Evolutionary conservation across 2,797 vertebrate genomes (phyloP), one percentile per base, ranked within the genome.

Genomic region (Saxicola maurus): DNA sequence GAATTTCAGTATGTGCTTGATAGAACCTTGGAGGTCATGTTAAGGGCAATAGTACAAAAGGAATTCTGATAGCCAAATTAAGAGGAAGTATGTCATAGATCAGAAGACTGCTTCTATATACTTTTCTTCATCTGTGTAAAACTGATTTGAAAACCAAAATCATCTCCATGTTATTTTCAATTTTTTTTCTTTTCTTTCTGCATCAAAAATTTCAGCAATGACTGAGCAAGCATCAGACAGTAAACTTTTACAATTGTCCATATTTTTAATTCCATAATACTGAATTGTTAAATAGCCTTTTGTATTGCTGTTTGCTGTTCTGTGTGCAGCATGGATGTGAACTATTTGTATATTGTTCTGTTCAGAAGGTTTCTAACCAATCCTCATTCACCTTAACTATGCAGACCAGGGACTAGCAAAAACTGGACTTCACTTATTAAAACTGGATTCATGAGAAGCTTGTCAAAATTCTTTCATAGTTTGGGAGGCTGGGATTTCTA

Each of bases 11-110:
- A 51, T 55, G 37, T 75, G 55, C 51, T 82, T 66, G 25, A 82
- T 78, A 74, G 62, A 91, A 85, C 11, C 25, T 86, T 67, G 53
- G 52, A 89, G 73, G 64, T 79, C 45, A 2, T 75, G 15, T 51
- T 91, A 92, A 95, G 68, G 75, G 66, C 73, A 92, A 24, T 13
- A 80, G 38, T 27, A 85, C 14, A 46, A 53, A 79, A 90, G 86
- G 45, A 56, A 49, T 23, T 72, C 45, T 53, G 27, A 51, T 66
- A 79, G 38, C n/a, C 52, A 91, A 52, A 60, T 37, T 52, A 85
- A 60, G 31, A 74, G 14, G 33, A 81, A 73, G 11, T 16, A 38
- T 78, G 11, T 83, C 69, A 71, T 23, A 51, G 25, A 87, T 78
- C 55, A 75, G 52, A 81, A 83, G 52, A 53, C 21, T 66, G 35